Base-by-base conservation (phyloP, 92 coral and sea anemone species). In the Siderastrea siderea region DNA sequence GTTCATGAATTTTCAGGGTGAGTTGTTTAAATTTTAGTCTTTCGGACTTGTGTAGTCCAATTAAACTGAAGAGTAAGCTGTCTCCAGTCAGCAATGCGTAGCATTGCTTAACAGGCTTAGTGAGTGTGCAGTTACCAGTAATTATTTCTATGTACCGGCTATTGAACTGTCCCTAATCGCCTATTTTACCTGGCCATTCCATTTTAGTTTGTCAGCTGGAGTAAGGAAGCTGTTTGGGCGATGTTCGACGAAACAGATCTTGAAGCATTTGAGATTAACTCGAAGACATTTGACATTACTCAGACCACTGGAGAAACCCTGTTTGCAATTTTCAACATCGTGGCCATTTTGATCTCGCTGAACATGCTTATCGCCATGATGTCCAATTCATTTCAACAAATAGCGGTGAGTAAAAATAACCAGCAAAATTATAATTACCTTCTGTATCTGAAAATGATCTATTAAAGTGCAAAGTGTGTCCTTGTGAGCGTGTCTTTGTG, bases 361-460 rank as follows among this genome's bases (percentile, higher is more conserved):
- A 96, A 96, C 91, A 93, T 96, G 99, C 88, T 96, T 45, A 96
- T 96, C 15, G 99, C 99, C 0, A 96, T 96, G 98, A 91, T 96
- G 93, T 81, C 91, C 13, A 86, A 91, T 88, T 92, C 99, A 1
- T 96, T 76, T 81, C 96, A 94, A 43, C 88, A 90, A 75, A 87
- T 94, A n/a, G 95, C 98, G 79, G 99, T 94, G 87, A 81, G 96
- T 55, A 47, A 1, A 6, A 6, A 6, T 53, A 53, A 53, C 57
- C 6, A 53, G 57, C 6, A 6, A 10, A 6, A 53, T 10, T 53
- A 10, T 2, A 6, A 53, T 53, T 10, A 53, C 10, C 57, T 5
- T 1, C 10, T 6, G 68, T 63, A 63, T 63, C 15, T 14, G 68
- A 14, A 63, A 14, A 26, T 14, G 68, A 4, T 6, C 12, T 14